phyloP scores from a whole-genome alignment of 2,797 vertebrate species.

The Triplophysa yarkandensis region DNA sequence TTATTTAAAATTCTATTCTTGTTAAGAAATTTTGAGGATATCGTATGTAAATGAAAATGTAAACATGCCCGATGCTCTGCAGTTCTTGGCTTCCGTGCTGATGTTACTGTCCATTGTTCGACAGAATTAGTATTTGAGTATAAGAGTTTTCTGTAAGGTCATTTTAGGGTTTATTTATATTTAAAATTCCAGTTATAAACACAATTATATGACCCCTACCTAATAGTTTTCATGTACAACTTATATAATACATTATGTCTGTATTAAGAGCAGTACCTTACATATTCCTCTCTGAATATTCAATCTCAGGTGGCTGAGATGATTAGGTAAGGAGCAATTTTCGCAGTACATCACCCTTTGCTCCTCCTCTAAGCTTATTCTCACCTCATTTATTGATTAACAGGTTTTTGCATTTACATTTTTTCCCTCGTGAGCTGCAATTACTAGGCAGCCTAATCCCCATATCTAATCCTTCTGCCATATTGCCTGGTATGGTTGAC shows the following conservation, averaged over 20 bases:
- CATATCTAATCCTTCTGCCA: conserved; percentile 63
- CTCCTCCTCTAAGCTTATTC: conserved; percentile 64
- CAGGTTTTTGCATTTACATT: conserved; percentile 66
- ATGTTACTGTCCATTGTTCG: too few species aligned
- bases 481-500: conserved; percentile 68
- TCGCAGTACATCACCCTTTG: conserved; percentile 59
- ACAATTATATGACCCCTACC: too few species aligned
- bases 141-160: too few species aligned
- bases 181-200: too few species aligned
- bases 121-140: too few species aligned
- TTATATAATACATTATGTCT: background rate
- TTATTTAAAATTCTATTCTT: too few species aligned
- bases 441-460: conserved; percentile 74
- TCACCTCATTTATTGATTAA: conserved; percentile 73
- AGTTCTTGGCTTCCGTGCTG: too few species aligned
- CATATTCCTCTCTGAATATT: background rate
- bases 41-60: too few species aligned
- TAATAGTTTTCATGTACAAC: background rate
- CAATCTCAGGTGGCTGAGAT: conserved; percentile 24
- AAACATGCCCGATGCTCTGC: too few species aligned
- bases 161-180: too few species aligned
- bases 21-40: too few species aligned
- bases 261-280: background rate
- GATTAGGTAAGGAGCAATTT: conserved; percentile 61
- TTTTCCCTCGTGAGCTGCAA: conserved; percentile 62